These are phyloP conservation scores for Phymorhynchus buccinoides DNA, from an alignment of 1,140 invertebrate genomes.

Conservation along the genomic window DNA sequence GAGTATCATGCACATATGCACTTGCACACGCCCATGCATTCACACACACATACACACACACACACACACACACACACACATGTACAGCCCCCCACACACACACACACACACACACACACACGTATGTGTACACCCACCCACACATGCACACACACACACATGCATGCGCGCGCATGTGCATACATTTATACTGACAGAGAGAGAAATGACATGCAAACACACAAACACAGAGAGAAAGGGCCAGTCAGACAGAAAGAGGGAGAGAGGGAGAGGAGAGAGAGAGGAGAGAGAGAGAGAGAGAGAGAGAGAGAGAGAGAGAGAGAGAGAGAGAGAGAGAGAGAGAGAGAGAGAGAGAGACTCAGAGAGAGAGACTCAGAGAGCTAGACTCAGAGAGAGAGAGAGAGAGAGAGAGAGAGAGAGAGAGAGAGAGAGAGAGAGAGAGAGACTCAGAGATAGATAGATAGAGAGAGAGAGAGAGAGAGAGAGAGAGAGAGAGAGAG, in stretches of 20 bases:
- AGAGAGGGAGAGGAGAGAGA: not conserved
- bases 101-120: too few species aligned
- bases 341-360: not conserved
- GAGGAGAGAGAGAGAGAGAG: not conserved
- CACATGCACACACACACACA: not conserved
- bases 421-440: not conserved
- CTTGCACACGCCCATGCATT: not conserved
- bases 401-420: not conserved
- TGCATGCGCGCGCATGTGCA: not conserved
- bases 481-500: not conserved
- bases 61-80: not conserved
- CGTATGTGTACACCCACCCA: not conserved
- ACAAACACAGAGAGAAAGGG: too few species aligned
- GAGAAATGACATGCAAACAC: not conserved
- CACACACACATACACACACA: not conserved
- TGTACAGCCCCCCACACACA: not conserved
- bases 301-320: slow-evolving; percentile 34
- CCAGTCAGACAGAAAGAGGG: too few species aligned
- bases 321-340: slow-evolving; percentile 23
- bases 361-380: not conserved
- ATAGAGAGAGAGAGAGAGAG: not conserved
- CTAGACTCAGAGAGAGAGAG: not conserved
- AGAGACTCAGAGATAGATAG: not conserved
- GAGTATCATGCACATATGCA: not conserved
- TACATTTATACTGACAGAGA: too few species aligned